These are phyloP conservation scores for Epiperipatus broadwayi DNA, from an alignment of 2,888 invertebrate species.

Conservation along the genomic window DNA sequence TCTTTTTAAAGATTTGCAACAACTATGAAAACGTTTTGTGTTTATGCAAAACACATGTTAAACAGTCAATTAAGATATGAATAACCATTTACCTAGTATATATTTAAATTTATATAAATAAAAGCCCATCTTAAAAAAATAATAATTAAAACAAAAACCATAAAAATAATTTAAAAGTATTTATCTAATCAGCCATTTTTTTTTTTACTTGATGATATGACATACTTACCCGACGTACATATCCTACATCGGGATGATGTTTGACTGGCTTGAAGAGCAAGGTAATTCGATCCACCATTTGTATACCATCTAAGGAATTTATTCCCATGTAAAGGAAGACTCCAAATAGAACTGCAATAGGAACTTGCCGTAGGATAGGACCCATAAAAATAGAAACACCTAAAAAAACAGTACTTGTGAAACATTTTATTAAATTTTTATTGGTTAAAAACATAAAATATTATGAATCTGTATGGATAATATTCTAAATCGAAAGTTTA, in stretches of 20 bases:
- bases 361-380: slow-evolving; percentile 56
- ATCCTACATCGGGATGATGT: slow-evolving; percentile 75
- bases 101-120: too few species aligned
- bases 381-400: slow-evolving; percentile 56
- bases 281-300: slow-evolving; percentile 71
- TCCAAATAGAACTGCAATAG: slow-evolving; percentile 89
- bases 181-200: not conserved
- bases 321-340: slow-evolving; percentile 94
- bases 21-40: too few species aligned
- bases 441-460: too few species aligned
- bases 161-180: slow-evolving; percentile 4
- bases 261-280: slow-evolving; percentile 84
- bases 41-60: too few species aligned
- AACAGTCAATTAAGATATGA: too few species aligned
- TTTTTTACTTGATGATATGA: not conserved
- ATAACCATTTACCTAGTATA: too few species aligned
- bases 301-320: slow-evolving; percentile 78
- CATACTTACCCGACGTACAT: slow-evolving; percentile 55
- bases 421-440: not conserved
- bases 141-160: slow-evolving; percentile 4
- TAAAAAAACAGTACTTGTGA: slow-evolving; percentile 19
- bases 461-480: too few species aligned
- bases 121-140: slow-evolving; percentile 14
- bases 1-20: too few species aligned
- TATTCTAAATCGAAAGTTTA: too few species aligned